Base-by-base conservation (phyloP, 35 echinoderm and acorn worm genomes). In the Stichopus chloronotus region DNA sequence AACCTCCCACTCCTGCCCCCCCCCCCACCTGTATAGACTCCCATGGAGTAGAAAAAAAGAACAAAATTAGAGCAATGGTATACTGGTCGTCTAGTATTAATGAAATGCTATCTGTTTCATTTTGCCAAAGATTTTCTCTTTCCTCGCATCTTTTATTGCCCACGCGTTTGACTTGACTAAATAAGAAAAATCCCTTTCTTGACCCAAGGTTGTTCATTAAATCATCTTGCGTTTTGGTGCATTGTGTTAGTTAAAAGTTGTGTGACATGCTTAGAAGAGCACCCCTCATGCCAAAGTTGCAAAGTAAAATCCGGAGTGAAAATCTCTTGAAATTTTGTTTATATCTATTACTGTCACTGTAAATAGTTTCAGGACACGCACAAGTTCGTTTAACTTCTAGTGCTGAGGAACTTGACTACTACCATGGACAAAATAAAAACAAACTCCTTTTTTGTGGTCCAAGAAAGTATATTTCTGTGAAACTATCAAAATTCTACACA, bases 391-490 rank as follows among this genome's bases (percentile, higher is more conserved):
- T 78, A 14, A 4, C 76, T 78, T 78, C 25, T 6, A 30, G 25
- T 78, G 20, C 76, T 78, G 20, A 30, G 76, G 76, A 14, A 78
- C 76, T n/a, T n/a, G 76, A 78, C 76, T 9, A 78, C 76, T 78
- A 23, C 76, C 20, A 5, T 78, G 20, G 10, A 78, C 76, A 78
- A 78, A 78, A 78, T 78, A 78, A 78, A 9, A 78, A 30, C 20
- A 9, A 23, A 78, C 76, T 78, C 76, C 76, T 78, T 78, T 78
- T 78, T 63, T 63, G 59, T 63, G 16, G 76, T 78, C 76, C 19
- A 78, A 43, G 30, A n/a, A 78, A 78, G 20, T 6, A 78, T 78
- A 2, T 78, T 78, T 78, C 9, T 78, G 12, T 23, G 76, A 78
- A 78, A n/a, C 76, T 78, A 23, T 78, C 76, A 78, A 78, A 78